Percentiles rank a stretch among this genome's conserved stretches.
Evolutionary conservation across 2,888 invertebrate species (phyloP).

Genomic region (Plagodis pulveraria): DNA sequence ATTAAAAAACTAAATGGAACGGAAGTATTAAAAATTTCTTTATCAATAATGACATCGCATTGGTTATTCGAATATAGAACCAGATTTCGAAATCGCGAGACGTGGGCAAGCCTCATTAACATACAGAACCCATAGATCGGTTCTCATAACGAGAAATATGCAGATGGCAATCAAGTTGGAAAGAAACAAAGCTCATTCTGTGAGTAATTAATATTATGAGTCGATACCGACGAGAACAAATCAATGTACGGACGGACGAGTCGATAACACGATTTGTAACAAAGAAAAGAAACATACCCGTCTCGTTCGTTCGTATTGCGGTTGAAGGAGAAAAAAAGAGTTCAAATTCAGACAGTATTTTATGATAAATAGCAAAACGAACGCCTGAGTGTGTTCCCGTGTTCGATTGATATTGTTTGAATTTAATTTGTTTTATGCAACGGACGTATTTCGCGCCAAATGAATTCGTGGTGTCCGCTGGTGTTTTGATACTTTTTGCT

Average conservation of each 20-base stretch:
- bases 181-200: slow-evolving; percentile 74
- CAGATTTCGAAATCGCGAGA: slow-evolving; percentile 4
- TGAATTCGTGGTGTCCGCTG: slow-evolving; percentile 47
- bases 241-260: slow-evolving; percentile 67
- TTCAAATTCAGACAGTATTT: slow-evolving; percentile 73
- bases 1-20: slow-evolving; percentile 2
- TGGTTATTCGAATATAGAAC: slow-evolving; percentile 7
- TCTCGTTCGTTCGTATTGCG: slow-evolving; percentile 46
- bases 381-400: slow-evolving; percentile 73
- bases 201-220: slow-evolving; percentile 76
- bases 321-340: slow-evolving; percentile 49
- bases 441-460: slow-evolving; percentile 63
- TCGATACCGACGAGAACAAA: slow-evolving; percentile 71
- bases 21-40: slow-evolving; percentile 11
- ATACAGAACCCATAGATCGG: slow-evolving; percentile 41
- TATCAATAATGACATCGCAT: slow-evolving; percentile 7
- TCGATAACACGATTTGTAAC: slow-evolving; percentile 68
- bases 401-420: slow-evolving; percentile 77
- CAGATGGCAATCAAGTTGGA: slow-evolving; percentile 56
- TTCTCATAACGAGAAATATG: slow-evolving; percentile 39
- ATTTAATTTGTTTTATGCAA: slow-evolving; percentile 75
- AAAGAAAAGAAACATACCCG: slow-evolving; percentile 49
- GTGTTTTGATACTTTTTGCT: slow-evolving; percentile 20
- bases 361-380: slow-evolving; percentile 77
- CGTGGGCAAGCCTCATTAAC: slow-evolving; percentile 8